These are phyloP conservation scores for Anolis apletophallus DNA, from an alignment of 2,797 vertebrate species.

Conservation along the genomic window DNA sequence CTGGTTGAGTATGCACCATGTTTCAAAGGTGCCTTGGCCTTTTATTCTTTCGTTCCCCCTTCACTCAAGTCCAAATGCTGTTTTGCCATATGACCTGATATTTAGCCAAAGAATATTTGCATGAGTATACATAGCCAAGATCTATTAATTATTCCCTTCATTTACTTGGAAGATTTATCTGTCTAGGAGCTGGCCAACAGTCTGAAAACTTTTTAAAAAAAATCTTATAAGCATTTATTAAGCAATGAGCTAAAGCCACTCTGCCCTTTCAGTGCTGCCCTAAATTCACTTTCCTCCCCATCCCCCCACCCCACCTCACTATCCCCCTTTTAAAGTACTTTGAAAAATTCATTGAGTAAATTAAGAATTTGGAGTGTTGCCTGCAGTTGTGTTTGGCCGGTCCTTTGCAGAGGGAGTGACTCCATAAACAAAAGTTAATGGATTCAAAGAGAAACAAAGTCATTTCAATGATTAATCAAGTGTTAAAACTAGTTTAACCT, in stretches of 20 bases:
- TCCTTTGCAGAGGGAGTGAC: slow-evolving; percentile 77
- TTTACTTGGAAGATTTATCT: slow-evolving; percentile 68
- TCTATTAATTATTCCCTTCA: slow-evolving; percentile 62
- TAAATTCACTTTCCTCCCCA: slow-evolving; percentile 72
- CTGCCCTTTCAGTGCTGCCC: slow-evolving; percentile 71
- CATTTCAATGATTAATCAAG: slow-evolving; percentile 85
- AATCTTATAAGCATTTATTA: slow-evolving; percentile 67
- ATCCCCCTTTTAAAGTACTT: slow-evolving; percentile 69
- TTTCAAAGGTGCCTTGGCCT: slow-evolving; percentile 2
- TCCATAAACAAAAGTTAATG: slow-evolving; percentile 83
- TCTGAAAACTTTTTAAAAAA: slow-evolving; percentile 37
- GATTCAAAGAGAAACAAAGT: slow-evolving; percentile 79
- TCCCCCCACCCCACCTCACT: slow-evolving; percentile 28
- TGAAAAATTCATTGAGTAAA: slow-evolving; percentile 82
- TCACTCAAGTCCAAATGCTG: slow-evolving; percentile 51
- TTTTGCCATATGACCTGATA: slow-evolving; percentile 62
- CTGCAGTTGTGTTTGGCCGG: slow-evolving; percentile 79
- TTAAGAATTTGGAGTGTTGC: slow-evolving; percentile 78
- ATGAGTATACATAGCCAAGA: slow-evolving; percentile 48
- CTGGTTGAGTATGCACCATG: not conserved
- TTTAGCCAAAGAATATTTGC: slow-evolving; percentile 60
- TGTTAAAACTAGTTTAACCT: slow-evolving; percentile 84
- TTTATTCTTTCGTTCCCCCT: not conserved
- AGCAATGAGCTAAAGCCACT: slow-evolving; percentile 67
- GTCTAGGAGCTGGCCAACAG: slow-evolving; percentile 60